Base-by-base conservation (phyloP, 2,797 vertebrate genomes). In the Sebastiscus albofasciatus region DNA sequence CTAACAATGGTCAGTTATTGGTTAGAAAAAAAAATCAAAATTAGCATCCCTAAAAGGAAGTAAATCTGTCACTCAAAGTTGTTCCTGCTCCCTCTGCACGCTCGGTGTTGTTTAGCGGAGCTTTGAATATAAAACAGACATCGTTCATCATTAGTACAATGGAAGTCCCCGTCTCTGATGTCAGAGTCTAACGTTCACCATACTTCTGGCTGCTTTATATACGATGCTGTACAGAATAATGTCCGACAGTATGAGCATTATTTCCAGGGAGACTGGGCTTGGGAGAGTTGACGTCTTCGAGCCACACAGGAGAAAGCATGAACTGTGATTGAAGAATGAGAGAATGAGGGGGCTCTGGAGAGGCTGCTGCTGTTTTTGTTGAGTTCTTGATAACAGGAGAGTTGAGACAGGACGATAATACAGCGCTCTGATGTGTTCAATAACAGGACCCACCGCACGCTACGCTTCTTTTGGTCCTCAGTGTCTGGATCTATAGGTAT, bases 401-500 rank as follows among this genome's bases (percentile, higher is more conserved):
- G 26, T 27, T n/a, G 22, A 69, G 62, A 72, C 33, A 27, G 42
- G 67, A 26, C 4, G 49, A 67, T 70, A 67, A 82, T 67, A 75
- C 54, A 72, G 42, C 65, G 7, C 56, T 62, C 59, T 67, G 67
- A n/a, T 0, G 11, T 58, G 72, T 64, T 77, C 67, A 74, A 26
- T 66, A 83, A 59, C 26, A 29, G 66, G 58, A 72, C 29, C 69
- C 42, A 24, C 61, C 26, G n/a, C 65, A 56, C 34, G 4, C 9
- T 16, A 6, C 62, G 58, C 36, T 8, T 84, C 62, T 68, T 61
- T 29, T 60, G 27, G 64, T 73, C 75, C 71, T 61, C 29, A 49
- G 24, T 14, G n/a, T 82, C 73, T 86, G 70, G 36, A 78, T 89
- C 77, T 61, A 81, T 83, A 66, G 18, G 55, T 56, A 29, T 34